A percentile compares a stretch with the other conserved stretches of the same genome.
Conservation (phyloP, 2,888 invertebrate species). For the Mantis religiosa region DNA sequence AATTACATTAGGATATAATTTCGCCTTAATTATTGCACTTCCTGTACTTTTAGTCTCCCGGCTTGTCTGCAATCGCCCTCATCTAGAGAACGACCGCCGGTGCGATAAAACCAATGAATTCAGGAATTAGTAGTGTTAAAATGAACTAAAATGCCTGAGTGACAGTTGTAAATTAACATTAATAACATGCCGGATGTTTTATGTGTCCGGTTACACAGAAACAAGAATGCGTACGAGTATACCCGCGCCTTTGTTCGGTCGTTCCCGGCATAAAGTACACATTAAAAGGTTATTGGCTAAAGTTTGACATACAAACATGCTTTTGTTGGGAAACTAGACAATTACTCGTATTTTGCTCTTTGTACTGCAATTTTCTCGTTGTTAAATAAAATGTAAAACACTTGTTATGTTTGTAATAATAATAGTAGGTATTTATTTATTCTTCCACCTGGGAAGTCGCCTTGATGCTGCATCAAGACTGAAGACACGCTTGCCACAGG, state of each 20-base stretch:
- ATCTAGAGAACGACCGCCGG: not conserved
- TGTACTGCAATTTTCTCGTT: too few relatives aligned
- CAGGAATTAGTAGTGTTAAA: not conserved
- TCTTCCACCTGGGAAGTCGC: too few relatives aligned
- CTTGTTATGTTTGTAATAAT: too few relatives aligned
- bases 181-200: not conserved
- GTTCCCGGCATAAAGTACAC: not conserved
- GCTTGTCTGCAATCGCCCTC: not conserved
- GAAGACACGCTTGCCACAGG: too few relatives aligned
- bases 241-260: too few relatives aligned
- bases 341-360: too few relatives aligned
- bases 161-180: not conserved
- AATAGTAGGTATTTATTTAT: too few relatives aligned
- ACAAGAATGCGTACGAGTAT: not conserved
- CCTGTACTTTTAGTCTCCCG: not conserved
- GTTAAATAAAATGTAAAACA: too few relatives aligned
- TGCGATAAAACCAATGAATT: not conserved
- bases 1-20: slow-evolving; percentile 24
- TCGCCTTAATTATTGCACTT: slow-evolving; percentile 22
- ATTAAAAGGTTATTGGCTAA: too few relatives aligned
- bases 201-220: not conserved
- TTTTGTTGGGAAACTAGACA: too few relatives aligned
- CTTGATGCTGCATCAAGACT: too few relatives aligned
- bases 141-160: not conserved
- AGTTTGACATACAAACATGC: too few relatives aligned